Percentiles rank a stretch among this genome's conserved stretches.
phyloP scores from a whole-genome alignment of 2,888 invertebrate genomes.

The Drosophila austrosaltans region DNA sequence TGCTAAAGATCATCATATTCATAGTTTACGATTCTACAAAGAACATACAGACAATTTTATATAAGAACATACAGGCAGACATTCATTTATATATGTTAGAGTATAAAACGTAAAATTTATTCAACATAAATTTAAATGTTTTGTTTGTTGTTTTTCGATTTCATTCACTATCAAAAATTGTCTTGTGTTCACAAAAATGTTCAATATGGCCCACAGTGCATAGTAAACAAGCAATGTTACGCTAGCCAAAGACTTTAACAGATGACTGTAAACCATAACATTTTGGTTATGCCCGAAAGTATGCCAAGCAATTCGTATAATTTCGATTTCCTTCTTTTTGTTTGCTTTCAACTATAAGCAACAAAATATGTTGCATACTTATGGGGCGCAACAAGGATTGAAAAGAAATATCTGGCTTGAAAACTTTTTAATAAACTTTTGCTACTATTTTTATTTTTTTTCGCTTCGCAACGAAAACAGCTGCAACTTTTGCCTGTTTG shows the following conservation, averaged over 20 bases:
- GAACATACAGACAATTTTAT: too few species aligned
- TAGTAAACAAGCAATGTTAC: conserved; percentile 1
- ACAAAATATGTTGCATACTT: conserved; percentile 27
- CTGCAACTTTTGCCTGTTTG: conserved; percentile 33
- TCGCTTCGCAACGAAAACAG: conserved; percentile 23
- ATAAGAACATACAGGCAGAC: too few species aligned
- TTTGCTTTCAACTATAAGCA: background rate
- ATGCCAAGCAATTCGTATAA: conserved; percentile 27
- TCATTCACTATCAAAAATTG: too few species aligned
- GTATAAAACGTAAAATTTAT: too few species aligned
- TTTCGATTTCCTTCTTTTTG: background rate
- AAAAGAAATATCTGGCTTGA: background rate
- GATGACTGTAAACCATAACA: background rate
- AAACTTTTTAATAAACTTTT: conserved; percentile 44
- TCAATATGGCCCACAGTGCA: background rate
- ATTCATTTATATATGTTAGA: too few species aligned
- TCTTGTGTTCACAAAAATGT: too few species aligned
- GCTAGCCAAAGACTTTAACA: background rate
- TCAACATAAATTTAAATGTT: too few species aligned
- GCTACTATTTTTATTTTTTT: conserved; percentile 8
- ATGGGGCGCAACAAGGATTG: conserved; percentile 1
- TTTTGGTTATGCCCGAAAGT: conserved; percentile 20
- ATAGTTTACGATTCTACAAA: too few species aligned
- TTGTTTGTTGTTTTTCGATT: too few species aligned
- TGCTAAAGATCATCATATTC: too few species aligned